Percentiles rank a stretch among this genome's conserved stretches.
phyloP scores from a whole-genome alignment of 2,797 vertebrate species.

The Nannoperca obscura region DNA sequence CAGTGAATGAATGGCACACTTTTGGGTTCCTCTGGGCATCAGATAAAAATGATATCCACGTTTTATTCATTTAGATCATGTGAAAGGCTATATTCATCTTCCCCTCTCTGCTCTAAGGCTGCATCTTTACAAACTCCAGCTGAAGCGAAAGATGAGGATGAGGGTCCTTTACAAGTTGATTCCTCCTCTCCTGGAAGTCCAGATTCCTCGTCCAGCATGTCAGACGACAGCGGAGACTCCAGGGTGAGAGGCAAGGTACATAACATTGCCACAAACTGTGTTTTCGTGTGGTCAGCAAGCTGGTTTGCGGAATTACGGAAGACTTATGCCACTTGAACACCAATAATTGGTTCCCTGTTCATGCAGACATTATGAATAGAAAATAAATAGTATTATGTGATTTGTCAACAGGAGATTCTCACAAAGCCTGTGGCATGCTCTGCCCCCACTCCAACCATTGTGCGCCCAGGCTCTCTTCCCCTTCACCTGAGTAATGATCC shows the following conservation, averaged over 20 bases:
- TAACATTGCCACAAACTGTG: neutral
- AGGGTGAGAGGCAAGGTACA: conserved; percentile 60
- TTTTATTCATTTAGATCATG: neutral
- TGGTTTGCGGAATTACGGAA: neutral
- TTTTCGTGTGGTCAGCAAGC: neutral
- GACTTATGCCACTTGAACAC: neutral
- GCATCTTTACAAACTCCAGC: conserved; percentile 89
- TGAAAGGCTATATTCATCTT: neutral
- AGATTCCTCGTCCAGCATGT: conserved; percentile 86
- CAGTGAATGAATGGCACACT: neutral
- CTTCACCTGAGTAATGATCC: conserved; percentile 93
- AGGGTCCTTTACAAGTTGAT: conserved; percentile 93
- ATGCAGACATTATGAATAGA: neutral
- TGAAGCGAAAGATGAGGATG: conserved; percentile 92
- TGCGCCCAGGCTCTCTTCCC: conserved; percentile 95
- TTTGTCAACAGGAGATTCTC: conserved; percentile 85
- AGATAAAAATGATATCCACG: neutral
- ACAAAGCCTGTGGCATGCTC: conserved; percentile 88
- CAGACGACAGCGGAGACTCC: conserved; percentile 81
- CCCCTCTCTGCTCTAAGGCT: conserved; percentile 61
- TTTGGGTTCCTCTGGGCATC: neutral
- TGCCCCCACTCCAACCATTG: conserved; percentile 94
- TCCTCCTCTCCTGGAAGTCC: conserved; percentile 94
- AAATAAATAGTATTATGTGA: neutral
- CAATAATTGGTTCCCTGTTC: neutral